These are phyloP conservation scores for Botia kubotai DNA, from an alignment of 2,797 vertebrate species.

Conservation along the genomic window DNA sequence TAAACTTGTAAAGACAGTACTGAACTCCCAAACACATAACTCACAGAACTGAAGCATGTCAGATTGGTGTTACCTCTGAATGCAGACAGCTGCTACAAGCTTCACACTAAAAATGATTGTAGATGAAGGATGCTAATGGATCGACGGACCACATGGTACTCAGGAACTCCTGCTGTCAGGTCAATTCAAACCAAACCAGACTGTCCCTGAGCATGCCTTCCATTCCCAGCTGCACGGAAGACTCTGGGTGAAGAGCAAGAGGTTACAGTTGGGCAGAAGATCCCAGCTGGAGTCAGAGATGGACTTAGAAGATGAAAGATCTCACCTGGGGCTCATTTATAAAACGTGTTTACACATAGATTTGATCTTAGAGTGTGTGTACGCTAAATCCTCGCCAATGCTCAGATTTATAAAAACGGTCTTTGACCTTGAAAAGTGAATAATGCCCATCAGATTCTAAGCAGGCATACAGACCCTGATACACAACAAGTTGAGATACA, in stretches of 20 bases:
- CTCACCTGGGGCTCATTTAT: neutral
- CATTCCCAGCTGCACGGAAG: constrained; percentile 22
- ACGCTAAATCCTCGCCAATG: too few species aligned
- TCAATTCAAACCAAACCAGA: constrained; percentile 14
- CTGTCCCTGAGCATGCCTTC: constrained; percentile 16
- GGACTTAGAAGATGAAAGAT: constrained; percentile 1
- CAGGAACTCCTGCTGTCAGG: constrained; percentile 27
- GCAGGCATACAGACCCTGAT: too few species aligned
- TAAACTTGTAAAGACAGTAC: too few species aligned
- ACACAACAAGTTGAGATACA: neutral
- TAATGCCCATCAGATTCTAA: too few species aligned
- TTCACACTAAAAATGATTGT: constrained; percentile 2
- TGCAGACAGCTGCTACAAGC: neutral
- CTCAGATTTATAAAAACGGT: too few species aligned
- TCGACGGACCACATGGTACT: constrained; percentile 19
- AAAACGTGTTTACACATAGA: too few species aligned
- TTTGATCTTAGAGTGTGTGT: too few species aligned
- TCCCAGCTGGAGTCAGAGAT: neutral
- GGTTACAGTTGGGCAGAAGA: constrained; percentile 16
- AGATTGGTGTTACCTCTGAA: neutral
- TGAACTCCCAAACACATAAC: neutral
- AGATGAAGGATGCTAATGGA: constrained; percentile 29
- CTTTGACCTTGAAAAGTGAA: too few species aligned
- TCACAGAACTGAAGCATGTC: neutral
- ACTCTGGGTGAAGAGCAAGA: constrained; percentile 17